Base-by-base conservation (phyloP, 2,797 vertebrate genomes). In the Jordanella pulchra region DNA sequence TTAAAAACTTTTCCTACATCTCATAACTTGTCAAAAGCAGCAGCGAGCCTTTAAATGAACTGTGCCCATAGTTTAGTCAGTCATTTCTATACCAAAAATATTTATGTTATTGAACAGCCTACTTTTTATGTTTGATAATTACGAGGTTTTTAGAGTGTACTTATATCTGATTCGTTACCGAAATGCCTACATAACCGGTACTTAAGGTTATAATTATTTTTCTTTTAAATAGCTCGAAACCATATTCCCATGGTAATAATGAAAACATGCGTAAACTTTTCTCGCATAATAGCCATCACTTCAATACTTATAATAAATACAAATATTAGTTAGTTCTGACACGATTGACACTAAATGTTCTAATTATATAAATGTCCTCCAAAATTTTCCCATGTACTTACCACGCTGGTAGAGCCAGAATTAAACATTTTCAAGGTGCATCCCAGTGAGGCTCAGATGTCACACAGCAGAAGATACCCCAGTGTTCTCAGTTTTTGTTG, bases 331-430 rank as follows among this genome's bases (percentile, higher is more conserved):
- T 55, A 28, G 13, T 32, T 65, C 12, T 5, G 30, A 25, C 15
- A 18, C 27, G 7, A 66, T 18, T 17, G 25, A 56, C 25, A 5
- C 14, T 18, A 64, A 64, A 65, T 9, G 18, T 15, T 13, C 1
- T 23, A 17, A 4, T 35, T 18, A 44, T 44, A 47, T 25, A 55
- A 35, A 45, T 42, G 28, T 3, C 7, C 27, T 13, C 5, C 17
- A 50, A 35, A 18, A 25, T 35, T 12, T 13, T 25, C 25, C 3
- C 21, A 15, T 18, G 25, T 10, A 85, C 96, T 93, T 91, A 98
- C 97, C 95, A 93, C 91, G 79, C 94, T 95, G n/a, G 86, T 86
- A 73, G 93, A 83, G 67, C 92, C 86, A 0, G 92, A 89, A 78
- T 93, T 93, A 60, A 94, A 94, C 95, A 86, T 96, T 56, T 87